A percentile compares a stretch with the other conserved stretches of the same genome.
Conservation (phyloP, 2,888 invertebrate species). For the Xanthorhoe designata region DNA sequence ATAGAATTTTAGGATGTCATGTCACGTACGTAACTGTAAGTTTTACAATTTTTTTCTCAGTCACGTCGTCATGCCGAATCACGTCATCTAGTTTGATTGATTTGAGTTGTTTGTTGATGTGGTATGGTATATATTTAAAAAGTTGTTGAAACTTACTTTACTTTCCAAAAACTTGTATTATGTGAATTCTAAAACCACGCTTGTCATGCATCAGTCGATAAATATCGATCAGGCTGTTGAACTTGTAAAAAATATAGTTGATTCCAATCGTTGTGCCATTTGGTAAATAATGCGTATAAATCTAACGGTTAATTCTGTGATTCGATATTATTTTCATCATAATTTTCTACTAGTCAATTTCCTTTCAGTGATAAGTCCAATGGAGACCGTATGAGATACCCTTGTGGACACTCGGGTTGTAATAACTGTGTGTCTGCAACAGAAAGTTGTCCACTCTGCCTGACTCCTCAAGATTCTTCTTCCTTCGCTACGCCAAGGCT, state of each 20-base stretch:
- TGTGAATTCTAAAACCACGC: neutral
- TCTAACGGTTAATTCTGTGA: constrained; percentile 2
- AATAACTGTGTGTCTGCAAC: constrained; percentile 57
- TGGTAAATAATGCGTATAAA: constrained; percentile 55
- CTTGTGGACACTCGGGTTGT: constrained; percentile 73
- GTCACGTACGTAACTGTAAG: neutral
- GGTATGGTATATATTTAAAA: neutral
- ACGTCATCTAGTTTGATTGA: too few relatives aligned
- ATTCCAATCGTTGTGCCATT: constrained; percentile 61
- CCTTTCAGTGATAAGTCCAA: constrained; percentile 62
- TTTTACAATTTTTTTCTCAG: too few relatives aligned
- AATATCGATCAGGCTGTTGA: constrained; percentile 54
- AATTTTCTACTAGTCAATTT: neutral
- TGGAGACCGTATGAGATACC: constrained; percentile 59
- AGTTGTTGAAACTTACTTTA: neutral
- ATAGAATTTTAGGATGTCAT: neutral
- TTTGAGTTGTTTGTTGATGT: neutral
- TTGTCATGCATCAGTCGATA: constrained; percentile 55
- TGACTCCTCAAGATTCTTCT: constrained; percentile 45
- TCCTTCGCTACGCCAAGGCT: constrained; percentile 38
- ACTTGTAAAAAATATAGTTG: constrained; percentile 60
- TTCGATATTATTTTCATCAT: neutral
- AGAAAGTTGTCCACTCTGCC: constrained; percentile 61
- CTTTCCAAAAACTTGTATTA: neutral
- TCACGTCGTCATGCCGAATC: neutral